Evolutionary conservation across 2,888 invertebrate species (phyloP).

Genomic region (Apomyelois bistriatella): DNA sequence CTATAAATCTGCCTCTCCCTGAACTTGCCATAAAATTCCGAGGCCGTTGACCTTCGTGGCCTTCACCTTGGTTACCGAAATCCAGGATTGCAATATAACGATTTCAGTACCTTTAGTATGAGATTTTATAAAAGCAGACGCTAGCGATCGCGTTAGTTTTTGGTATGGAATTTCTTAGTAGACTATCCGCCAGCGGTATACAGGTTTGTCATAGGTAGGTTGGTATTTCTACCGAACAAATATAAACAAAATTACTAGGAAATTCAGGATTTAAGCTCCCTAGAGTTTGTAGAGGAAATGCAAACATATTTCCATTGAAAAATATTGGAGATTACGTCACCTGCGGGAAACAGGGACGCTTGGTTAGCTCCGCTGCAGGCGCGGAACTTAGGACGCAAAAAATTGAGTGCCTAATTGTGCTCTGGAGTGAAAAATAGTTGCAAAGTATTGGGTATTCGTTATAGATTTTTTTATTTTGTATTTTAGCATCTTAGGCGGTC

Average conservation of each 20-base stretch:
- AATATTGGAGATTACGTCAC: slow-evolving; percentile 3
- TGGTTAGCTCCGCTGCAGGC: not conserved
- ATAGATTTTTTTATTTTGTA: not conserved
- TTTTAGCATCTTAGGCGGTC: no score
- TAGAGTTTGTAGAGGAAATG: not conserved
- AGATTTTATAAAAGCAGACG: no score
- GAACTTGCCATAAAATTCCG: slow-evolving; percentile 1
- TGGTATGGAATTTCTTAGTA: no score
- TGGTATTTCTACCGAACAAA: no score
- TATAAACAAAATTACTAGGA: not conserved
- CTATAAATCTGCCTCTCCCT: not conserved
- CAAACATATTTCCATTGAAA: not conserved
- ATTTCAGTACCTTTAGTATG: no score
- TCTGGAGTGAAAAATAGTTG: not conserved
- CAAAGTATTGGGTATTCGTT: not conserved
- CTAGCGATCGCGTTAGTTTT: no score
- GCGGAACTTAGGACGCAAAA: not conserved
- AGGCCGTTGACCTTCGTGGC: not conserved
- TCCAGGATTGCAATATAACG: not conserved
- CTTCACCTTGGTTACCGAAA: not conserved
- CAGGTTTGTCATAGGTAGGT: no score
- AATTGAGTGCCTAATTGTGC: not conserved
- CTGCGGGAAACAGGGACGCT: not conserved
- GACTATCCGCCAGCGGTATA: no score
- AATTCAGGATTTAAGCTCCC: not conserved